phyloP scores from a whole-genome alignment of 2,888 invertebrate genomes.

The Brachylomia viminalis region DNA sequence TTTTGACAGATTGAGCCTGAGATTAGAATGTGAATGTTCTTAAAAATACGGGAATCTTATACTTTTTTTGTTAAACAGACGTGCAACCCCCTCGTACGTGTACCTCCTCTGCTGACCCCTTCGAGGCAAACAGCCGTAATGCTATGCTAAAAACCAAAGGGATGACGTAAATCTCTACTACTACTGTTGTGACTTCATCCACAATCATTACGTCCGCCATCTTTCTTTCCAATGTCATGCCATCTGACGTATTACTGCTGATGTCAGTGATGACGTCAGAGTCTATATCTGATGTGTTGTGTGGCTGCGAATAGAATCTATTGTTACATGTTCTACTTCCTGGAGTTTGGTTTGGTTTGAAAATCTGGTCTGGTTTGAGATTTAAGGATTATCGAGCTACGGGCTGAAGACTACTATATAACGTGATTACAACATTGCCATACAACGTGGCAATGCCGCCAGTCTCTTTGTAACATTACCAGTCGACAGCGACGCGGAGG shows the following conservation, averaged over 20 bases:
- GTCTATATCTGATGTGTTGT: constrained; percentile 11
- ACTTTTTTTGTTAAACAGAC: too few relatives aligned
- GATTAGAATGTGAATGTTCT: too few relatives aligned
- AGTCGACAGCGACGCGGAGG: too few relatives aligned
- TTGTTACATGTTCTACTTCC: constrained; percentile 35
- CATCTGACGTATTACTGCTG: constrained; percentile 30
- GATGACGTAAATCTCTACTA: neutral
- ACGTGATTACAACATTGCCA: too few relatives aligned
- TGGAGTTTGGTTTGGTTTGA: neutral
- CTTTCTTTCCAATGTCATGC: neutral
- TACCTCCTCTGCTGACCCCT: neutral
- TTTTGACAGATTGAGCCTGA: too few relatives aligned
- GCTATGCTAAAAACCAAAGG: neutral
- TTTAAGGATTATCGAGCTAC: neutral
- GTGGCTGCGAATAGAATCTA: constrained; percentile 27
- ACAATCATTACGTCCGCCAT: constrained; percentile 11
- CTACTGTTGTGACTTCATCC: constrained; percentile 18
- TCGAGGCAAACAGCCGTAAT: neutral
- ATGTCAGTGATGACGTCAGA: constrained; percentile 34
- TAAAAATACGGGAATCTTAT: too few relatives aligned
- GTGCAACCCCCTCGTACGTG: neutral
- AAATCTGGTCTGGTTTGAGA: neutral
- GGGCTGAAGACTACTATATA: neutral
- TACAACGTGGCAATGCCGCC: too few relatives aligned
- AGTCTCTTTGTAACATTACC: too few relatives aligned